Evolutionary conservation across 2,113 vertebrate genomes (phyloP), one percentile per base, ranked within the genome.

Genomic region (Sisor rabdophorus): DNA sequence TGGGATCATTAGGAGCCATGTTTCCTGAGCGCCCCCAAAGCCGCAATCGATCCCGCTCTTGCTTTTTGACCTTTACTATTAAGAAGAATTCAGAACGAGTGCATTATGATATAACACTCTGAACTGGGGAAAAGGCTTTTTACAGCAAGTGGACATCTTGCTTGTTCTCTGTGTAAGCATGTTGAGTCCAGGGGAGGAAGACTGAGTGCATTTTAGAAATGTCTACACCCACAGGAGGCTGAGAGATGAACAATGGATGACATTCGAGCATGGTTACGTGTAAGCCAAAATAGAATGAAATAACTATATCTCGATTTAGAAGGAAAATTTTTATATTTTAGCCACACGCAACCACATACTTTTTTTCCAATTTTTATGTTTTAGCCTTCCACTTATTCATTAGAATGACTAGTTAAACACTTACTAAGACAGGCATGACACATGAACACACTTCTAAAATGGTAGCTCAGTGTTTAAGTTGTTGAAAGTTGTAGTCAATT

Each of bases 161-260:
- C 75, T 72, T 22, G n/a, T 68, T 65, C 76, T 68, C 67, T 22
- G 22, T 71, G 61, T 77, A 50, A 74, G 69, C 48, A 81, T 63
- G 47, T 71, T 55, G 22, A 24, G 56, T 58, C 30, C 53, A 58
- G 32, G 55, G 56, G 28, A 71, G 67, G 15, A 26, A 19, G 68
- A 70, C 65, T 52, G 50, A 79, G 76, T 65, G 76, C 69, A 71
- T 74, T 28, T 74, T 64, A 71, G 70, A 77, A 81, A 81, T 40
- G 71, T 71, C 73, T 52, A 53, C 47, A 70, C 77, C 69, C 73
- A 24, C 44, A 79, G 71, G 73, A 82, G 17, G 17, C n/a, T 32
- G 20, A 70, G 68, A 75, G 52, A 40, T 68, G 40, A 65, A 81
- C 78, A 80, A 79, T 75, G 75, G 68, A 81, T 79, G 79, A 75